These are phyloP conservation scores for Crossaster papposus DNA, from an alignment of 53 echinoderm and acorn worm genomes.

Conservation along the genomic window DNA sequence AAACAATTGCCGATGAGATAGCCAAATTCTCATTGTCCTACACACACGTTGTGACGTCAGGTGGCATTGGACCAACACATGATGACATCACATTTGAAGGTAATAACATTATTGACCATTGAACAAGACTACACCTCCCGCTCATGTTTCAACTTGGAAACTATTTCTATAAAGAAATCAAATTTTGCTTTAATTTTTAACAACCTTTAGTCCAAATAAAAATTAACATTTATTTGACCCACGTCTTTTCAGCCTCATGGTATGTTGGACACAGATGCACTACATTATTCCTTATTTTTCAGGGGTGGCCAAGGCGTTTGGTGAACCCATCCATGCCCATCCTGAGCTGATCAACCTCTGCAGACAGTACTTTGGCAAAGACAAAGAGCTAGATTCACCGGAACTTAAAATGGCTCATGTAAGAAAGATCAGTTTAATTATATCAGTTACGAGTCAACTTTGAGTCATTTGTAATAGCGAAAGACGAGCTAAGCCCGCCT, in stretches of 20 bases:
- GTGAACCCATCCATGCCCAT: constrained; percentile 71
- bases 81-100: constrained; percentile 98
- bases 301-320: constrained; percentile 94
- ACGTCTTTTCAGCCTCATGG: too few species aligned
- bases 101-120: constrained; percentile 2
- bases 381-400: constrained; percentile 78
- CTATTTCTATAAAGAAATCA: too few species aligned
- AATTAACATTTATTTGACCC: too few species aligned
- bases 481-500: too few species aligned
- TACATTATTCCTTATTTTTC: neutral
- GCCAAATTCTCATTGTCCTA: constrained; percentile 78
- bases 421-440: constrained; percentile 12
- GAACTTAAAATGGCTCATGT: constrained; percentile 96
- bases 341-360: constrained; percentile 77
- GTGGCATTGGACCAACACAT: constrained; percentile 95
- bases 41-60: constrained; percentile 91
- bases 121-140: too few species aligned
- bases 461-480: too few species aligned
- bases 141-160: too few species aligned
- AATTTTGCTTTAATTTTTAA: too few species aligned
- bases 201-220: too few species aligned
- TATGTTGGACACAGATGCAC: neutral
- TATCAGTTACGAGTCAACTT: neutral
- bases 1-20: constrained; percentile 74
- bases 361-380: constrained; percentile 81